These are phyloP conservation scores for Eumerus sabulonum DNA, from an alignment of 2,888 invertebrate species.

Conservation along the genomic window DNA sequence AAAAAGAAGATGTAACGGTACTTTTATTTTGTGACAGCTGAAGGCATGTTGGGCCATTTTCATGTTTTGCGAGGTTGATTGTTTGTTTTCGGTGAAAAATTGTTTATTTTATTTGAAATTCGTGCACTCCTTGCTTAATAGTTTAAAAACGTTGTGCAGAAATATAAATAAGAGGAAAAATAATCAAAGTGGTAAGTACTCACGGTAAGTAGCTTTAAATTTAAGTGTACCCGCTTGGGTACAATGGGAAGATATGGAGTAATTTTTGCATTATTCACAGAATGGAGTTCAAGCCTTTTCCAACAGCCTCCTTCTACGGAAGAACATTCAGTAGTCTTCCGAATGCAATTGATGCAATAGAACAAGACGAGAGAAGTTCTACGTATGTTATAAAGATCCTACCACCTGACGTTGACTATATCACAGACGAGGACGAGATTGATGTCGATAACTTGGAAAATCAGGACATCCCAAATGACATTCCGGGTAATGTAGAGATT, in stretches of 20 bases:
- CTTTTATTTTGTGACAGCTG: too few species aligned
- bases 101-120: too few species aligned
- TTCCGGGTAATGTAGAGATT: neutral
- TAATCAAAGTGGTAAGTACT: neutral
- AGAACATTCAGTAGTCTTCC: neutral
- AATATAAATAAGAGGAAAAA: too few species aligned
- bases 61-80: too few species aligned
- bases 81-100: too few species aligned
- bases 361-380: neutral
- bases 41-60: too few species aligned
- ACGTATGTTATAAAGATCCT: neutral
- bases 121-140: too few species aligned
- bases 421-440: neutral
- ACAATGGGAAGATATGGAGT: too few species aligned
- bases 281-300: neutral
- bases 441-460: neutral
- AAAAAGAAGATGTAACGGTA: too few species aligned
- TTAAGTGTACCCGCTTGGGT: neutral
- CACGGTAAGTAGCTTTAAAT: neutral
- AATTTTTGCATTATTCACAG: neutral
- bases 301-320: neutral
- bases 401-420: neutral
- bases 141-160: too few species aligned
- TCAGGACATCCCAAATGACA: neutral
- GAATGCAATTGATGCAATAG: neutral